Percentiles rank a stretch among this genome's conserved stretches.
Conservation (phyloP, 2,888 invertebrate species). For the Hoplodrina ambigua region DNA sequence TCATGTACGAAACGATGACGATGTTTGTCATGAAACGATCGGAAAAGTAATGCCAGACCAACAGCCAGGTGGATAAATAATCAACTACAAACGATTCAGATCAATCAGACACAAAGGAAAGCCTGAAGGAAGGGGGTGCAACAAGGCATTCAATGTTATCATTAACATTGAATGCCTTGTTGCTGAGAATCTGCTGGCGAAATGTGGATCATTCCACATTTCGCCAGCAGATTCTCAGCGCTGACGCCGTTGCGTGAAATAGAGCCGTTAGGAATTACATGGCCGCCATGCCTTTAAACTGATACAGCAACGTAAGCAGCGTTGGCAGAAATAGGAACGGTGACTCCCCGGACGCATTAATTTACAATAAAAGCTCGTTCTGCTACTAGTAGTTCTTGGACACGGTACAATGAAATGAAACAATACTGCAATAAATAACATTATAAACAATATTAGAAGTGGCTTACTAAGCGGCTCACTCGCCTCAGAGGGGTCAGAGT, state of each 20-base stretch:
- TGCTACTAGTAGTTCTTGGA: conserved; percentile 26
- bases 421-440: conserved; percentile 45
- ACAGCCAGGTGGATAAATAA: background rate
- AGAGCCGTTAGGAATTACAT: conserved; percentile 2
- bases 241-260: background rate
- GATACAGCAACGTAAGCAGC: background rate
- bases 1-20: too few relatives aligned
- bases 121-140: background rate
- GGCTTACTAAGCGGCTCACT: conserved; percentile 15
- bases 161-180: too few relatives aligned
- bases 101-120: background rate
- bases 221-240: background rate
- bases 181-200: too few relatives aligned
- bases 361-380: conserved; percentile 16
- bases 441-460: conserved; percentile 44
- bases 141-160: background rate
- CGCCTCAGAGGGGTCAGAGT: conserved; percentile 19
- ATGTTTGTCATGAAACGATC: too few relatives aligned
- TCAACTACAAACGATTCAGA: background rate
- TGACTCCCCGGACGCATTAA: background rate
- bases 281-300: background rate
- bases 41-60: background rate
- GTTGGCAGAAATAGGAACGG: conserved; percentile 10
- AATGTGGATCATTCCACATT: too few relatives aligned
- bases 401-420: conserved; percentile 34